Evolutionary conservation across 2,888 invertebrate species (phyloP).

Genomic region (Parasteatoda lunata): DNA sequence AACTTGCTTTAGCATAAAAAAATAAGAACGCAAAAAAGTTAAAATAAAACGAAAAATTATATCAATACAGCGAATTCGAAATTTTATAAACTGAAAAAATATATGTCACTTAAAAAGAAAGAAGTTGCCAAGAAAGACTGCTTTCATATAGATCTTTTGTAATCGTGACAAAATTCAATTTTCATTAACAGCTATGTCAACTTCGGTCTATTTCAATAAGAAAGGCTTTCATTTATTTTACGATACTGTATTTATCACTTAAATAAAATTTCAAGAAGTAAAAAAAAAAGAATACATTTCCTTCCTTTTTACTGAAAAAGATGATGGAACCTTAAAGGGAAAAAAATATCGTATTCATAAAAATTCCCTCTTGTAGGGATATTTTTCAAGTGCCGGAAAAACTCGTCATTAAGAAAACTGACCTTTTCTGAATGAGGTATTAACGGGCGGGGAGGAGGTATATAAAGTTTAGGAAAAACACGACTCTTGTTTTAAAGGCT

Average conservation of each 20-base stretch:
- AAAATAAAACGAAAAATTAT: no score
- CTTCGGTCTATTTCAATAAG: background rate
- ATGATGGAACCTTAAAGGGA: background rate
- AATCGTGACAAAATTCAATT: background rate
- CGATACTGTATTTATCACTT: background rate
- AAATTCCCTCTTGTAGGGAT: slow-evolving; percentile 11
- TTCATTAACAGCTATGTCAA: slow-evolving; percentile 1
- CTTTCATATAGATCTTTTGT: no score
- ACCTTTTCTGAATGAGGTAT: slow-evolving; percentile 16
- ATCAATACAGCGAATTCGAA: no score
- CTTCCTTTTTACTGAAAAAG: background rate
- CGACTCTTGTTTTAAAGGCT: slow-evolving; percentile 58
- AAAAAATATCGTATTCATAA: slow-evolving; percentile 37
- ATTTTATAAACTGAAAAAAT: no score
- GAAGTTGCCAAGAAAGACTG: no score
- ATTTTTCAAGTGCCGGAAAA: slow-evolving; percentile 24
- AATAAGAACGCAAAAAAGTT: no score
- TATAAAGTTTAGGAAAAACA: slow-evolving; percentile 46
- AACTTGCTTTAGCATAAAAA: no score
- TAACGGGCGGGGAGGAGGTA: slow-evolving; percentile 23
- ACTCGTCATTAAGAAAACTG: slow-evolving; percentile 44
- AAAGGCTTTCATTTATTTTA: background rate
- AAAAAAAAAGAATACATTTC: background rate
- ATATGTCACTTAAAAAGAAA: no score
- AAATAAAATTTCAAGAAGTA: no score